Evolutionary conservation across 2,888 invertebrate genomes (phyloP).

Genomic region (Abrostola tripartita): DNA sequence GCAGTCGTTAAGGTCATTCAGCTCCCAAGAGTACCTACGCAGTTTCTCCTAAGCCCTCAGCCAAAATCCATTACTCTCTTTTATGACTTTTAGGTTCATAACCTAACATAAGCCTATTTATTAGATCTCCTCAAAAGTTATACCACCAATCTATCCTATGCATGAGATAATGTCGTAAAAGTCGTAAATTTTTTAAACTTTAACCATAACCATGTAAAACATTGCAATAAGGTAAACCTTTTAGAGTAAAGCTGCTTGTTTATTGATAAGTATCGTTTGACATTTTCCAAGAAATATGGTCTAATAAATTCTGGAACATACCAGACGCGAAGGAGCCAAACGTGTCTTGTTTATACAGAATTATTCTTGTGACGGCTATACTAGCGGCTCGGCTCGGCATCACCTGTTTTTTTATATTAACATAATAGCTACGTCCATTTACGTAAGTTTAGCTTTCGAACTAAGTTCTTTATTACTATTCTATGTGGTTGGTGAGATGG

Average conservation of each 20-base stretch:
- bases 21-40: no score
- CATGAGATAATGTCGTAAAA: no score
- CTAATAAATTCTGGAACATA: not conserved
- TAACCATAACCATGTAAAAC: not conserved
- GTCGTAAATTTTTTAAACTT: no score
- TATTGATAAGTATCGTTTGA: constrained; percentile 3
- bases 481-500: not conserved
- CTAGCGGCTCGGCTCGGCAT: not conserved
- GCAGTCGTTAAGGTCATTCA: no score
- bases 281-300: not conserved
- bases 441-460: not conserved
- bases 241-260: not conserved
- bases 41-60: no score
- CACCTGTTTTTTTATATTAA: not conserved
- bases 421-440: not conserved
- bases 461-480: not conserved
- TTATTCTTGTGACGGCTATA: constrained; percentile 1
- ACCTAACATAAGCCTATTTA: no score
- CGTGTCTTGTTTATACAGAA: constrained; percentile 1
- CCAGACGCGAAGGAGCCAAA: not conserved
- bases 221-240: not conserved
- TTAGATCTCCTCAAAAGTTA: no score
- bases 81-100: no score
- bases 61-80: no score
- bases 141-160: no score